Evolutionary conservation across 2,113 vertebrate species (phyloP).

Genomic region (Amphiprion ocellaris): DNA sequence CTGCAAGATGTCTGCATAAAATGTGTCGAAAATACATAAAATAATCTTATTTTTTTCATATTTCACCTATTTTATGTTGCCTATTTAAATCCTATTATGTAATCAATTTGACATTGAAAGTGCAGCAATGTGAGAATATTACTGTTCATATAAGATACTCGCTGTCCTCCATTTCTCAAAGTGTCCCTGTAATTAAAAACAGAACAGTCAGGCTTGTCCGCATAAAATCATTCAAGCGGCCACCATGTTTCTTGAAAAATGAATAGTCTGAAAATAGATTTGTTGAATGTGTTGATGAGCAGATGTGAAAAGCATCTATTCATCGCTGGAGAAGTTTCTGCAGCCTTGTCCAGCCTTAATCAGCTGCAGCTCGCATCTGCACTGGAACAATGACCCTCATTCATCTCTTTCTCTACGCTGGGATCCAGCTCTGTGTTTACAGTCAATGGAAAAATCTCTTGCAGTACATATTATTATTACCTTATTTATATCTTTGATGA

Average conservation of each 20-base stretch:
- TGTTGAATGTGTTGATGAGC: constrained; percentile 57
- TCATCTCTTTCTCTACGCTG: constrained; percentile 11
- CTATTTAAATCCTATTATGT: not conserved
- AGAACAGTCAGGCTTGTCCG: constrained; percentile 11
- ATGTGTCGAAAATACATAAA: too few relatives aligned
- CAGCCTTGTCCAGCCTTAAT: constrained; percentile 1
- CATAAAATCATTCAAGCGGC: constrained; percentile 45
- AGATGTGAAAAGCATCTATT: constrained; percentile 56
- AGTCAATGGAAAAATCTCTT: not conserved
- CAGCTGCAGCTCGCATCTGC: not conserved
- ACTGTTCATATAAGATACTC: not conserved
- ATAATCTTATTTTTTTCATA: not conserved
- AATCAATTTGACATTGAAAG: not conserved
- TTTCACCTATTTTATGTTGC: not conserved
- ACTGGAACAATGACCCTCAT: constrained; percentile 35
- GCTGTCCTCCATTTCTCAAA: constrained; percentile 23
- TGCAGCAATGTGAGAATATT: not conserved
- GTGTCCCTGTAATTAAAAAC: constrained; percentile 30
- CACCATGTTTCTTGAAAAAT: constrained; percentile 31
- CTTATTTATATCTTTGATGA: not conserved
- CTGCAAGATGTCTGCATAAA: too few relatives aligned
- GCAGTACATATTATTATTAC: not conserved
- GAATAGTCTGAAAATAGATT: constrained; percentile 57
- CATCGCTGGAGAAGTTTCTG: constrained; percentile 24
- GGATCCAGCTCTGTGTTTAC: constrained; percentile 7